phyloP scores from a whole-genome alignment of 2,888 invertebrate species.

The Cancer borealis region DNA sequence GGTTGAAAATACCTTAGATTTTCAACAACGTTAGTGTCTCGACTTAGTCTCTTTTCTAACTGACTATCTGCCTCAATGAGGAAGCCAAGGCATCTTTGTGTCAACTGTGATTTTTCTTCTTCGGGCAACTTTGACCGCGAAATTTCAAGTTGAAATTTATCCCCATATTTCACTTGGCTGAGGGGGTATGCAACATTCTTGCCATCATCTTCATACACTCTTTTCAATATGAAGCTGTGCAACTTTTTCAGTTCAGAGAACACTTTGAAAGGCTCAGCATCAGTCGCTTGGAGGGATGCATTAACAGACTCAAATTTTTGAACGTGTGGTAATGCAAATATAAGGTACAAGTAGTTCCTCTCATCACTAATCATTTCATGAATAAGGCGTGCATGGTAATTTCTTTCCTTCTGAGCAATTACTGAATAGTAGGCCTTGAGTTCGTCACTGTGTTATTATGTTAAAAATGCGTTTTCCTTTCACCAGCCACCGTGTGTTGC shows the following conservation, averaged over 20 bases:
- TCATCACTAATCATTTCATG: conserved; percentile 47
- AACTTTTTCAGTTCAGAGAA: conserved; percentile 46
- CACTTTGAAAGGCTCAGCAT: conserved; percentile 61
- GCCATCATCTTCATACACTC: conserved; percentile 2
- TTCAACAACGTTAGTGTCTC: no score
- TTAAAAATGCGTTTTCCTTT: conserved; percentile 60
- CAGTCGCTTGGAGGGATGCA: conserved; percentile 58
- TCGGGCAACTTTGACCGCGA: no score
- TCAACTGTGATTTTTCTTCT: no score
- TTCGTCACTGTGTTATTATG: conserved; percentile 59
- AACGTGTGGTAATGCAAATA: conserved; percentile 56
- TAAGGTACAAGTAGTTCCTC: conserved; percentile 59
- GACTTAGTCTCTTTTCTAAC: no score
- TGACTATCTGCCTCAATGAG: no score
- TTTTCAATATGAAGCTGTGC: conserved; percentile 39
- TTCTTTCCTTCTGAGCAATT: conserved; percentile 58
- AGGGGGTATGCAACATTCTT: not conserved
- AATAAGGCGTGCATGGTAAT: conserved; percentile 63
- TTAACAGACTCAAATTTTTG: conserved; percentile 60
- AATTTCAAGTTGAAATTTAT: conserved; percentile 37
- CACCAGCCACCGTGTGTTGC: conserved; percentile 59
- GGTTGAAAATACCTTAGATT: no score
- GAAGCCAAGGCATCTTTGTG: no score
- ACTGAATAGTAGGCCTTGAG: conserved; percentile 48
- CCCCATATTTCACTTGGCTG: not conserved